These are phyloP conservation scores for Neuroterus valhalla DNA, from an alignment of 1,140 invertebrate species.

Conservation along the genomic window DNA sequence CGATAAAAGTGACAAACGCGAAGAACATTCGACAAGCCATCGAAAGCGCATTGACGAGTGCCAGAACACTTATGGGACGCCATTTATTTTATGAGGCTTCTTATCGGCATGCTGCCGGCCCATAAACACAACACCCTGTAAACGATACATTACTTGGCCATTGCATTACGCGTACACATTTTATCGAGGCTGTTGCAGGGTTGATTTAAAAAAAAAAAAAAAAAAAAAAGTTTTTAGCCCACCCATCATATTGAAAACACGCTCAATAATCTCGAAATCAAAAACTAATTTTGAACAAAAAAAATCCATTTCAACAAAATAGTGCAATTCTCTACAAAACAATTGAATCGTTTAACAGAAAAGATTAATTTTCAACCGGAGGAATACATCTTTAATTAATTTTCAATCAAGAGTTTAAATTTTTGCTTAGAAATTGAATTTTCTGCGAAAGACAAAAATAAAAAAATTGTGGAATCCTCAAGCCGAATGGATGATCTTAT, in stretches of 20 bases:
- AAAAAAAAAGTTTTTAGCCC: not conserved
- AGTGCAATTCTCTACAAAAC: too few species aligned
- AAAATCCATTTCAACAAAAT: too few species aligned
- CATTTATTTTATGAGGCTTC: conserved; percentile 71
- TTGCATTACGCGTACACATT: conserved; percentile 48
- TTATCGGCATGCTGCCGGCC: conserved; percentile 70
- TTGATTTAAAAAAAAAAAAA: conserved; percentile 31
- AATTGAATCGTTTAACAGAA: too few species aligned
- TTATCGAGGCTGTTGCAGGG: conserved; percentile 51
- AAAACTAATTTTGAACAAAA: too few species aligned
- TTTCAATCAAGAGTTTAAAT: too few species aligned
- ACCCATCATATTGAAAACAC: not conserved
- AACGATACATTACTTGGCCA: conserved; percentile 53
- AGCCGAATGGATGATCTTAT: too few species aligned
- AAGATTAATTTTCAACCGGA: too few species aligned
- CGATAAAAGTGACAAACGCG: conserved; percentile 68
- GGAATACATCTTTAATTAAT: too few species aligned
- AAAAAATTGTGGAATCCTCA: too few species aligned
- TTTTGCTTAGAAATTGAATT: too few species aligned
- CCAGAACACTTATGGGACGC: conserved; percentile 63
- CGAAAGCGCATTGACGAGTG: conserved; percentile 55
- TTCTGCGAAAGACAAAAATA: too few species aligned
- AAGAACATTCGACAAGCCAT: conserved; percentile 57
- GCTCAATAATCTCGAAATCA: too few species aligned
- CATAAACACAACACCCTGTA: conserved; percentile 67